Evolutionary conservation across 37 sponge, comb jelly and placozoan genomes (phyloP), one percentile per base, ranked within the genome.

Genomic region (Aphrocallistes beatrix): DNA sequence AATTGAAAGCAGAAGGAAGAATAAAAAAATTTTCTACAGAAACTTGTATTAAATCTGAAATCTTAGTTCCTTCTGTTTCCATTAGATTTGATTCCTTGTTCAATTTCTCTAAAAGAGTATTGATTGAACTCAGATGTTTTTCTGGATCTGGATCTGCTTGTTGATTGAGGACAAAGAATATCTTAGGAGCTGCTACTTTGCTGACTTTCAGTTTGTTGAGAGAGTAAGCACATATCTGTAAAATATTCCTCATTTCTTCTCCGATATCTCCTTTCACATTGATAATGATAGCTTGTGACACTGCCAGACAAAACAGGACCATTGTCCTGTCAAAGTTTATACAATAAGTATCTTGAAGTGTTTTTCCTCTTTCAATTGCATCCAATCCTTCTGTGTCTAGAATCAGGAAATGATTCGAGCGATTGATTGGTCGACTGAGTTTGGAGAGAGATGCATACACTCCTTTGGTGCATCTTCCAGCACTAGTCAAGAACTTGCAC

Each of bases 101-200:
- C n/a, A 60, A 13, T 13, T 60, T 60, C n/a, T 60, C 21, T 30
- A 60, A 25, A 19, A 60, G 3, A 60, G n/a, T 60, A 28, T 60
- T 60, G 8, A 60, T 60, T 60, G 75, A 60, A 28, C n/a, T 30
- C 32, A 60, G 21, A 60, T 60, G 75, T 60, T 60, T 60, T 19
- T 60, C 75, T 3, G 75, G 75, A 60, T 60, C 75, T 21, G 75
- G 75, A 60, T 60, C 75, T 25, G 75, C 75, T 60, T 60, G 75
- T 60, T 60, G 75, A 60, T 60, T 60, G 3, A 60, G 21, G 3
- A 60, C 75, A 60, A 60, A 60, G 75, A 60, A 60, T 60, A 60
- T 60, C 21, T 60, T 21, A 28, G 75, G 75, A 32, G 75, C 75
- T 19, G 75, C 3, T 60, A 60, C 75, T 60, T 60, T 60, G 1